These are phyloP conservation scores for Hirtodrosophila duncani DNA, from an alignment of 2,888 invertebrate genomes.

Conservation along the genomic window DNA sequence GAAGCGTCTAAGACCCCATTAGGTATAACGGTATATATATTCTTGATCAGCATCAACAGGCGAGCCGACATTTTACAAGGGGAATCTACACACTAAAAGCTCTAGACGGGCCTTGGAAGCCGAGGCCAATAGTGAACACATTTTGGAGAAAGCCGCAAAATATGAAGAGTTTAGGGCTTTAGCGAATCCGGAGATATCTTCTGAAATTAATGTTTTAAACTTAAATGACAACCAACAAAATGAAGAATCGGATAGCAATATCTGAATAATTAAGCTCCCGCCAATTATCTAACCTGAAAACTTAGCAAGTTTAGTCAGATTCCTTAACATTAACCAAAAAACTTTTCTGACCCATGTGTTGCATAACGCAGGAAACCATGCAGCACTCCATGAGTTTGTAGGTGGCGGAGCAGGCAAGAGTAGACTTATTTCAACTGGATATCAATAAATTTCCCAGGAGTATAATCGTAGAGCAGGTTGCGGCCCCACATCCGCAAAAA, in stretches of 20 bases:
- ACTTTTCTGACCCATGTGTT: not conserved
- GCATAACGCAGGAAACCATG: conserved; percentile 1
- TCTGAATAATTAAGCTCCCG: not conserved
- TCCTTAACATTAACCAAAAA: conserved; percentile 1
- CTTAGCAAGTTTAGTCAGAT: not conserved
- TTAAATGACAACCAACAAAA: no score
- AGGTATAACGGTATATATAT: no score
- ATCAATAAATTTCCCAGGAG: not conserved
- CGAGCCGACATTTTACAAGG: no score
- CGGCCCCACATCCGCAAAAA: conserved; percentile 3
- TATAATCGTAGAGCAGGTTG: conserved; percentile 3
- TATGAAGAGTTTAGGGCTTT: no score
- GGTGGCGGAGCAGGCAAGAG: conserved; percentile 27
- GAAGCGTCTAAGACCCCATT: no score
- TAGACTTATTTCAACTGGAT: conserved; percentile 8
- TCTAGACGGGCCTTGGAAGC: no score
- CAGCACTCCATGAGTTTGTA: conserved; percentile 17
- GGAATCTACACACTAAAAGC: no score
- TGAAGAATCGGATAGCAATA: not conserved
- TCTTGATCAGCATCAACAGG: no score
- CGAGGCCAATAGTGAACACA: no score
- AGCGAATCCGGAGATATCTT: no score
- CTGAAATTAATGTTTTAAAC: no score
- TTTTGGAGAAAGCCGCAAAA: no score
- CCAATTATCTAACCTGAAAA: not conserved